phyloP scores from a whole-genome alignment of 2,113 vertebrate genomes.

The Pygoscelis antarcticus region DNA sequence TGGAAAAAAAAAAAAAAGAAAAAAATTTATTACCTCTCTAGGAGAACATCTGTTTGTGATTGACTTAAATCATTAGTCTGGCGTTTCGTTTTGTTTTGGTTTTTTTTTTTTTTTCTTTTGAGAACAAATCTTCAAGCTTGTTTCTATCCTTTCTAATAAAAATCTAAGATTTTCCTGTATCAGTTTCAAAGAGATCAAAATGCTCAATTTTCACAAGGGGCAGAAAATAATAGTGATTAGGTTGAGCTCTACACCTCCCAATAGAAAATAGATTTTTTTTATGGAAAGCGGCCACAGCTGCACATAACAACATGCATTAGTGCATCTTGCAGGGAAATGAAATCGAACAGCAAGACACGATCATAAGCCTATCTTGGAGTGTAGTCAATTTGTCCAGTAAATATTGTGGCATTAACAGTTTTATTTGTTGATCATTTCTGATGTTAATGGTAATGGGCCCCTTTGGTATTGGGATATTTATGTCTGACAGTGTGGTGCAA shows the following conservation, averaged over 20 bases:
- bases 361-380: slow-evolving; percentile 47
- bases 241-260: slow-evolving; percentile 18
- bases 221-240: slow-evolving; percentile 47
- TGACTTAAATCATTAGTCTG: slow-evolving; percentile 54
- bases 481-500: slow-evolving; percentile 63
- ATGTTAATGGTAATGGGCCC: slow-evolving; percentile 68
- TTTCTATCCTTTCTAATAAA: slow-evolving; percentile 34
- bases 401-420: slow-evolving; percentile 60
- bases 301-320: slow-evolving; percentile 63
- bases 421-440: slow-evolving; percentile 72
- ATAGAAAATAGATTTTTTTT: slow-evolving; percentile 60
- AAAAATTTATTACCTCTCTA: slow-evolving; percentile 39
- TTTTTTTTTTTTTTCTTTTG: not conserved
- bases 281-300: slow-evolving; percentile 60
- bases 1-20: not conserved
- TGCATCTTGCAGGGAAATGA: slow-evolving; percentile 70
- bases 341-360: slow-evolving; percentile 48
- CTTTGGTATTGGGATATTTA: slow-evolving; percentile 68
- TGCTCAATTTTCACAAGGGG: slow-evolving; percentile 1
- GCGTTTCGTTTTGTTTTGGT: not conserved
- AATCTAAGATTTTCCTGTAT: not conserved
- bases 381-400: slow-evolving; percentile 69
- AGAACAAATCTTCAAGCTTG: slow-evolving; percentile 25
- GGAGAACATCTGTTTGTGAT: slow-evolving; percentile 61
- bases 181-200: not conserved